Conservation (phyloP, 2,797 vertebrate genomes). For the Poeciliopsis infans region DNA sequence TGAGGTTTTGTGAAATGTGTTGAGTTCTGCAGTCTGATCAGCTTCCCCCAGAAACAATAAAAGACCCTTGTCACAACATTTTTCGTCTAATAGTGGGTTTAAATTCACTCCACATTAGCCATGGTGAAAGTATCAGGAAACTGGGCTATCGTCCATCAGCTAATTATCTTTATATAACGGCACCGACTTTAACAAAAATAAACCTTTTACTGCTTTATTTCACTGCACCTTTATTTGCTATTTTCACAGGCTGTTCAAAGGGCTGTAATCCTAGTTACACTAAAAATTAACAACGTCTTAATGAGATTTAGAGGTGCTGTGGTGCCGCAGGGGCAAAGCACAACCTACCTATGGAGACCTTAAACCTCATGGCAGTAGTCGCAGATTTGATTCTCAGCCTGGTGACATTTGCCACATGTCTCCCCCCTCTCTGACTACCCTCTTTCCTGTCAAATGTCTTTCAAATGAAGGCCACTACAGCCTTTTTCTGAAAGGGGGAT, state of each 20-base stretch:
- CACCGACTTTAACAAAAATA: constrained; percentile 21
- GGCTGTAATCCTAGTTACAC: constrained; percentile 11
- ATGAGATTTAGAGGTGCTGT: constrained; percentile 21
- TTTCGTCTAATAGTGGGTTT: constrained; percentile 8
- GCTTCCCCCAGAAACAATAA: constrained; percentile 34
- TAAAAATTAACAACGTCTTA: constrained; percentile 37
- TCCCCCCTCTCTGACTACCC: too few species aligned
- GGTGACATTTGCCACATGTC: too few species aligned
- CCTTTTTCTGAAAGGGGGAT: too few species aligned
- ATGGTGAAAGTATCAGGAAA: constrained; percentile 25
- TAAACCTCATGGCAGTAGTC: too few species aligned
- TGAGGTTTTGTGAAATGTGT: constrained; percentile 21
- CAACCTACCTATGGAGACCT: too few species aligned
- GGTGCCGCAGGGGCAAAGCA: too few species aligned
- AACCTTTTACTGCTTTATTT: constrained; percentile 17
- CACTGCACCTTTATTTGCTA: constrained; percentile 4
- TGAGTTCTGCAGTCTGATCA: constrained; percentile 8
- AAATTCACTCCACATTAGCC: constrained; percentile 23
- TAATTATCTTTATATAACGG: constrained; percentile 25
- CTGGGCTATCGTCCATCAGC: constrained; percentile 21
- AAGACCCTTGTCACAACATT: constrained; percentile 19
- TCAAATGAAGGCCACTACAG: too few species aligned
- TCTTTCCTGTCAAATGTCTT: too few species aligned
- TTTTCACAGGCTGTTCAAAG: constrained; percentile 5
- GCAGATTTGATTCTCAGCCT: too few species aligned